These are phyloP conservation scores for Platygyra sinensis DNA, from an alignment of 64 coral and sea anemone species.

Conservation along the genomic window DNA sequence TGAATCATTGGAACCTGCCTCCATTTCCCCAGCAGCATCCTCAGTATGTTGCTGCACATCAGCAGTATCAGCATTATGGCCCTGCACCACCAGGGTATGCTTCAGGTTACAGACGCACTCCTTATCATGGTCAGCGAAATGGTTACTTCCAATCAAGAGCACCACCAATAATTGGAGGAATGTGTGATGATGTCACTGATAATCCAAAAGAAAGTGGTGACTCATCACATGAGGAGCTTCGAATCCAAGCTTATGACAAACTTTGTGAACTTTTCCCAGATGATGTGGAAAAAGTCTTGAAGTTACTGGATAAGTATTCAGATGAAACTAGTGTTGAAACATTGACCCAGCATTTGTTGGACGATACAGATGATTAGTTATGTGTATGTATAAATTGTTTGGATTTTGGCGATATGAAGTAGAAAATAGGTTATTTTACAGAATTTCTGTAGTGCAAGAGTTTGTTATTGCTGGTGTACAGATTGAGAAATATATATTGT, in stretches of 20 bases:
- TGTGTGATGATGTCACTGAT: slow-evolving; percentile 64
- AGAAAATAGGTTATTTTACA: no score
- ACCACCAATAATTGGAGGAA: slow-evolving; percentile 58
- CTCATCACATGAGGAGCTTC: slow-evolving; percentile 22
- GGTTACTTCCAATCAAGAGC: slow-evolving; percentile 68
- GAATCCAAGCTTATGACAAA: slow-evolving; percentile 78
- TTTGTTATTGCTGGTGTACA: no score
- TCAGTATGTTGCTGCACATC: slow-evolving; percentile 30
- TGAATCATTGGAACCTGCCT: slow-evolving; percentile 11
- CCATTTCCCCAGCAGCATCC: slow-evolving; percentile 46
- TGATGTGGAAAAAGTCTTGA: slow-evolving; percentile 69
- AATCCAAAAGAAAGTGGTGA: slow-evolving; percentile 28
- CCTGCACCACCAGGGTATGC: neutral
- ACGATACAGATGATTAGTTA: slow-evolving; percentile 34
- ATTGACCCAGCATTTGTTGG: slow-evolving; percentile 65
- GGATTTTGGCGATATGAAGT: no score
- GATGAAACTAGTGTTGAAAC: slow-evolving; percentile 54
- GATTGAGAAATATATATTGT: no score
- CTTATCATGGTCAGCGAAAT: slow-evolving; percentile 70
- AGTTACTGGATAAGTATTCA: slow-evolving; percentile 76
- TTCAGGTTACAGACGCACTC: neutral
- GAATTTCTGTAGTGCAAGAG: no score
- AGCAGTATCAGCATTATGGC: slow-evolving; percentile 58
- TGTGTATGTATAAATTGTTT: neutral
- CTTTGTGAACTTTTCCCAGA: slow-evolving; percentile 84